Percentiles rank a stretch among this genome's conserved stretches.
These are phyloP conservation scores for Rhombomys opimus DNA, from an alignment of 2,113 vertebrate genomes.

Conservation along the genomic window DNA sequence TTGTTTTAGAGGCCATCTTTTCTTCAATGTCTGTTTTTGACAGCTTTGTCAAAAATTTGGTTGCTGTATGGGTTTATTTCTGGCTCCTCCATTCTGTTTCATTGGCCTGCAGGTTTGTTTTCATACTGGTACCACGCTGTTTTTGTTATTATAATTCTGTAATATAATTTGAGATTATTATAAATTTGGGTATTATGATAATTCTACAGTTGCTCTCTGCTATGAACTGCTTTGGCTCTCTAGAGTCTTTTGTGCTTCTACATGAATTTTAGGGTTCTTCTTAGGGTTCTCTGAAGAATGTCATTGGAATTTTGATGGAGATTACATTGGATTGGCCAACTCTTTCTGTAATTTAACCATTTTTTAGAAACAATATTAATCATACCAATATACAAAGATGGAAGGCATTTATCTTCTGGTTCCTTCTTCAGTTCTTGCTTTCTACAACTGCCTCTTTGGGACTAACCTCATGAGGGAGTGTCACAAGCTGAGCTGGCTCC, in stretches of 20 bases:
- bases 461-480: background rate
- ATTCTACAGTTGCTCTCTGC: background rate
- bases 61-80: background rate
- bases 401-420: background rate
- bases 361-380: background rate
- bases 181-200: too few relatives aligned
- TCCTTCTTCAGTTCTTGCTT: background rate
- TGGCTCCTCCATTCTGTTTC: background rate
- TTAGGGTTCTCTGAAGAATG: background rate
- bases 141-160: background rate
- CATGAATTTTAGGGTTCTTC: background rate
- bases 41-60: background rate
- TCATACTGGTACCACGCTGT: background rate
- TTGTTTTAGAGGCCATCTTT: background rate
- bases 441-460: background rate
- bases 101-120: background rate
- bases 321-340: background rate
- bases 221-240: background rate
- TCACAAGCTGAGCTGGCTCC: background rate
- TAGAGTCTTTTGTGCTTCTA: background rate
- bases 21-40: background rate
- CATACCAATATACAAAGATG: background rate
- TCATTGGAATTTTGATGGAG: background rate
- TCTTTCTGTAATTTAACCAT: background rate
- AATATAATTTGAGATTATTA: background rate